phyloP scores from a whole-genome alignment of 2,797 vertebrate species.

The Streptopelia turtur region DNA sequence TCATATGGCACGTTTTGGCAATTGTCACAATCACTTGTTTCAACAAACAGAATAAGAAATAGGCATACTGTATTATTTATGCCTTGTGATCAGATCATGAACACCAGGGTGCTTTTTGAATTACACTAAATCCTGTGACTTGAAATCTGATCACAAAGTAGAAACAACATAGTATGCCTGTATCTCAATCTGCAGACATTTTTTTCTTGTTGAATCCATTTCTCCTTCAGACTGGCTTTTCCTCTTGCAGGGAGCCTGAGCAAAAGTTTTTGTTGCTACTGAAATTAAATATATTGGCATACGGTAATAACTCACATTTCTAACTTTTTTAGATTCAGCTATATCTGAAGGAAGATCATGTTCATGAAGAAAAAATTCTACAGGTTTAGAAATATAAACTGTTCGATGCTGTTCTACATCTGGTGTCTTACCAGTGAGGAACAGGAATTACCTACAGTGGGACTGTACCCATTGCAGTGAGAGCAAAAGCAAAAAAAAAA shows the following conservation, averaged over 20 bases:
- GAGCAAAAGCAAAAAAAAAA: background rate
- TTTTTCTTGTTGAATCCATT: background rate
- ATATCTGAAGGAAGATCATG: background rate
- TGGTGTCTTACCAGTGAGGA: background rate
- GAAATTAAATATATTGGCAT: background rate
- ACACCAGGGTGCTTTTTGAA: background rate
- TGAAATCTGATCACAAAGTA: background rate
- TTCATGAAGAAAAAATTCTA: background rate
- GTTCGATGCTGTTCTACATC: background rate
- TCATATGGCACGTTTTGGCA: background rate
- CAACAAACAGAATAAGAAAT: constrained; percentile 1
- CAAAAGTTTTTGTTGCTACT: background rate
- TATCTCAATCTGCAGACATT: background rate
- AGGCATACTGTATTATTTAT: background rate
- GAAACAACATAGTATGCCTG: background rate
- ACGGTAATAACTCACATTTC: background rate
- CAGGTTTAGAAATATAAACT: background rate
- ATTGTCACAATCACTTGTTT: background rate
- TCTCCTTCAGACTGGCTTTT: background rate
- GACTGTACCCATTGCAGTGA: background rate
- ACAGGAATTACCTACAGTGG: background rate
- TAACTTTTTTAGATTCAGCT: background rate
- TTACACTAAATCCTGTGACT: background rate
- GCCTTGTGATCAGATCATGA: background rate
- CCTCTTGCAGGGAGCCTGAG: background rate